These are phyloP conservation scores for Cheumatopsyche charites DNA, from an alignment of 1,140 invertebrate species.

Conservation along the genomic window DNA sequence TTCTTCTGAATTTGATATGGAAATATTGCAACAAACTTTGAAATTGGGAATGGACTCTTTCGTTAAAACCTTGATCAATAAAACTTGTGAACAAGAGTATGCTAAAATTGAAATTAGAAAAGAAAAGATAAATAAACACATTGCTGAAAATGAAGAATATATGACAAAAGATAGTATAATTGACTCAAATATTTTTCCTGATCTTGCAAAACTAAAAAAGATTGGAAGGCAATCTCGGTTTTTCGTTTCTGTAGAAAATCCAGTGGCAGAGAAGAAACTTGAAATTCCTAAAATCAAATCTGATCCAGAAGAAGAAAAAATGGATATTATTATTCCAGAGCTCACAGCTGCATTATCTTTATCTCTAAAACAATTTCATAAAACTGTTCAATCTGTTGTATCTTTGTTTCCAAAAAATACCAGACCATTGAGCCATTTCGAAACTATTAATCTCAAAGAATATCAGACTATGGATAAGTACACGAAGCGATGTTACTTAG, in stretches of 20 bases:
- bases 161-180: conserved; percentile 36
- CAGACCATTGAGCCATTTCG: conserved; percentile 59
- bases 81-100: conserved; percentile 51
- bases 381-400: conserved; percentile 55
- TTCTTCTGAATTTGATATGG: conserved; percentile 40
- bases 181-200: conserved; percentile 57
- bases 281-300: conserved; percentile 51
- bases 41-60: conserved; percentile 37
- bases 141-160: conserved; percentile 19
- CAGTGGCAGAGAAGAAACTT: conserved; percentile 31
- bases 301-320: conserved; percentile 49
- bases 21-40: conserved; percentile 42
- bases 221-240: conserved; percentile 58
- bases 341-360: conserved; percentile 54
- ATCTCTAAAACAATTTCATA: conserved; percentile 53
- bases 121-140: conserved; percentile 49
- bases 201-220: conserved; percentile 57
- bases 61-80: conserved; percentile 53
- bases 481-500: conserved; percentile 58
- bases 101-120: conserved; percentile 47
- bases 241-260: conserved; percentile 55
- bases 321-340: conserved; percentile 54
- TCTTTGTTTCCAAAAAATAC: conserved; percentile 58
- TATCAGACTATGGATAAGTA: conserved; percentile 60
- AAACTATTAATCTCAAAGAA: conserved; percentile 55